Percentiles rank a stretch among this genome's conserved stretches.
Evolutionary conservation across 2,113 vertebrate species (phyloP).

Genomic region (Herpetotheres cachinnans): DNA sequence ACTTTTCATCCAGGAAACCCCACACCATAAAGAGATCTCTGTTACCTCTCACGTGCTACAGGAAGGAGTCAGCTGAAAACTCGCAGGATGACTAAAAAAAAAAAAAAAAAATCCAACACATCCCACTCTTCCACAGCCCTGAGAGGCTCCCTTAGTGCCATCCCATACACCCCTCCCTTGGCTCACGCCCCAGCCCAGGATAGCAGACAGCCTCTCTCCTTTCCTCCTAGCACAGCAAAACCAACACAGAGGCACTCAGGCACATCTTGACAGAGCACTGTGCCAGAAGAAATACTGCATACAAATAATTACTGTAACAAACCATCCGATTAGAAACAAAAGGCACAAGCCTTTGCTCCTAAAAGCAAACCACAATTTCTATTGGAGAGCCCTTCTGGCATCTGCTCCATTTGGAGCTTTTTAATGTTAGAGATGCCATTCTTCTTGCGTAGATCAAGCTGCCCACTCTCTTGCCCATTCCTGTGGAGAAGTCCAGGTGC

Average conservation of each 20-base stretch:
- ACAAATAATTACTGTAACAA: neutral
- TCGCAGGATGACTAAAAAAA: neutral
- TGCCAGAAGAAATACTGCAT: neutral
- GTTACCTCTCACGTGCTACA: neutral
- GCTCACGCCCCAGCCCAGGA: accelerated
- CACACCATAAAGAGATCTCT: conserved; percentile 6
- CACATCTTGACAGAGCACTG: neutral
- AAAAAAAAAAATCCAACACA: neutral
- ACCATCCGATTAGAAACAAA: neutral
- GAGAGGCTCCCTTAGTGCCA: neutral
- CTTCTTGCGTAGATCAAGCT: neutral
- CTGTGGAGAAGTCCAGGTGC: neutral
- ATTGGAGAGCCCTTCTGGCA: neutral
- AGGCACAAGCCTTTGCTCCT: neutral
- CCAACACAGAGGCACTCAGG: accelerated
- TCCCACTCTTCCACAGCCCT: neutral
- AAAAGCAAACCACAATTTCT: neutral
- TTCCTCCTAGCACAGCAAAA: neutral
- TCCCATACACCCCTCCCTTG: neutral
- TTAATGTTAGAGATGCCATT: neutral
- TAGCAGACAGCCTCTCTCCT: neutral
- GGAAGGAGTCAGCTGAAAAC: neutral
- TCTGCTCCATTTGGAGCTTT: neutral
- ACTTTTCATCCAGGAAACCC: neutral
- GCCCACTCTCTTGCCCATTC: neutral